These are phyloP conservation scores for Dipodomys ordii DNA, from an alignment of 2,113 vertebrate species.

Conservation along the genomic window DNA sequence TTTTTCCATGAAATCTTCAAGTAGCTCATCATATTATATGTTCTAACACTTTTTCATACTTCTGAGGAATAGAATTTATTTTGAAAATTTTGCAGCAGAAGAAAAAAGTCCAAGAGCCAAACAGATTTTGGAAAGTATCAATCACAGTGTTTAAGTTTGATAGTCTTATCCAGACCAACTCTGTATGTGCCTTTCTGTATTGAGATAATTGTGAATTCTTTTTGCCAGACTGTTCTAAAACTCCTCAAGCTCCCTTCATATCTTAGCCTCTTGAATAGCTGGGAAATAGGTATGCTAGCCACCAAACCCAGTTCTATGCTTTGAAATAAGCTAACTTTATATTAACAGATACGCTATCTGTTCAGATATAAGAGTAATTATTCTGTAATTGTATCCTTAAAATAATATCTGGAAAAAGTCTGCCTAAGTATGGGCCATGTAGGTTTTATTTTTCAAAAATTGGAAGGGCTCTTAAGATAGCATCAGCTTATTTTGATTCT, in stretches of 20 bases:
- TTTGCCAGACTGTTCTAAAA: background rate
- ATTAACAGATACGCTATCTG: background rate
- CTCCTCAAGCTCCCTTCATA: background rate
- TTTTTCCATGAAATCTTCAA: slow-evolving; percentile 45
- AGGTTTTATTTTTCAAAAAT: slow-evolving; percentile 72
- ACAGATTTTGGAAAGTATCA: slow-evolving; percentile 48
- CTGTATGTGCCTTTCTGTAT: background rate
- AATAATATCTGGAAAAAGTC: slow-evolving; percentile 64
- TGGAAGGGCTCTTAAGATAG: slow-evolving; percentile 67
- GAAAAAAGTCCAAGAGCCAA: background rate
- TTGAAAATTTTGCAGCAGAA: slow-evolving; percentile 31
- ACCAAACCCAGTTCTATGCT: background rate
- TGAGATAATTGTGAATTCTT: background rate
- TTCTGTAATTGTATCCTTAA: slow-evolving; percentile 66
- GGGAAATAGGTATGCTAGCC: background rate
- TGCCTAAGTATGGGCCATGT: slow-evolving; percentile 52
- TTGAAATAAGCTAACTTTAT: slow-evolving; percentile 52
- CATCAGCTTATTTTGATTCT: slow-evolving; percentile 70
- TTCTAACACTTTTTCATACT: slow-evolving; percentile 16
- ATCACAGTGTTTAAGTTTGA: background rate
- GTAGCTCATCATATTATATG: background rate
- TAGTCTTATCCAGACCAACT: slow-evolving; percentile 31
- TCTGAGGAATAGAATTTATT: slow-evolving; percentile 47
- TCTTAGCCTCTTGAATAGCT: background rate
- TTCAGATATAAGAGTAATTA: slow-evolving; percentile 17